Base-by-base conservation (phyloP, 2,113 vertebrate genomes). In the Notothenia rossii region DNA sequence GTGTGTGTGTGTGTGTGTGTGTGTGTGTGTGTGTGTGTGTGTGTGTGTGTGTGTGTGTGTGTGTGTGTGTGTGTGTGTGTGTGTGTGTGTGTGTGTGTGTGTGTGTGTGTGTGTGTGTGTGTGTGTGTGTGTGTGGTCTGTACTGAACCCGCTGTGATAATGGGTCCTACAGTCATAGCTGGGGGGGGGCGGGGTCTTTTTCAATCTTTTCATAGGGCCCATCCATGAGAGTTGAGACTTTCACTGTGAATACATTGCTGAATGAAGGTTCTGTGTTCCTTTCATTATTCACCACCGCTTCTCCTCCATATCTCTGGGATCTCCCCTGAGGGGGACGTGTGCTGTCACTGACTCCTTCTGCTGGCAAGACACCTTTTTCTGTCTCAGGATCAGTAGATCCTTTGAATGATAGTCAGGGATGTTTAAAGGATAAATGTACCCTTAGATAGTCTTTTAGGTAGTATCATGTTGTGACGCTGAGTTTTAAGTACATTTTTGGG, bases 211-310 rank as follows among this genome's bases (percentile, higher is more conserved):
- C 18, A 12, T 13, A 67, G 64, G 69, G 36, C 7, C 36, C 36
- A 7, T 71, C 56, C 70, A 20, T 33, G 51, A 58, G 45, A 13
- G 77, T 77, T 76, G 78, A 67, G 43, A 20, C 70, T 71, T 77
- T 77, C 68, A 64, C 54, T 66, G 74, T 70, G 63, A 87, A 79
- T 59, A 59, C 61, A 29, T 59, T 25, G 9, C 74, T 83, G 81
- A 77, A 83, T 75, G 81, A 77, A 78, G 22, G 43, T 61, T 59
- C 74, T 60, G 75, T 78, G 86, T 82, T 77, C 79, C 46, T 81
- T 81, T 89, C 88, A 89, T 92, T 92, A 87, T 87, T 88, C 86
- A 92, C 80, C 50, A n/a, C 48, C 7, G 3, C 86, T 85, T 45
- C 82, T 80, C 66, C n/a, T 62, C 76, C 36, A 60, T 81, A 71